Evolutionary conservation across 2,113 vertebrate species (phyloP).

Genomic region (Atherinomorus stipes): DNA sequence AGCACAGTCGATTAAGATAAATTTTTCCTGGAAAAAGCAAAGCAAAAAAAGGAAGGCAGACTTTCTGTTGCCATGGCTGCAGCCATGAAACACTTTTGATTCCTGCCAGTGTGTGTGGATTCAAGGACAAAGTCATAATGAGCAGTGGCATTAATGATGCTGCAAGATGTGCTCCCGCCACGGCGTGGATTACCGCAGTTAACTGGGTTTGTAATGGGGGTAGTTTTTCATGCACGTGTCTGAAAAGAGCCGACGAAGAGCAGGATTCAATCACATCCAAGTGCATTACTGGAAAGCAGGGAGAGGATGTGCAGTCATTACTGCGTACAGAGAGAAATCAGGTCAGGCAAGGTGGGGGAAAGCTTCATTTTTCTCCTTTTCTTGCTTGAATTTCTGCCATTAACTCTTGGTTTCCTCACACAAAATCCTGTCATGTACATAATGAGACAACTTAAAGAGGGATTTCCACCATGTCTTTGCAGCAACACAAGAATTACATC

Average conservation of each 20-base stretch:
- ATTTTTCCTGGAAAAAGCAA: conserved; percentile 39
- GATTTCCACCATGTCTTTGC: conserved; percentile 12
- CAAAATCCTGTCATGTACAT: conserved; percentile 4
- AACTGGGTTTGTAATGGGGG: conserved; percentile 48
- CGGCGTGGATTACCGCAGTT: conserved; percentile 34
- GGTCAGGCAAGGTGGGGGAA: conserved; percentile 25
- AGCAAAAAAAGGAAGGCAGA: conserved; percentile 9
- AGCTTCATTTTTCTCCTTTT: neutral
- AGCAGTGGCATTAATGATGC: conserved; percentile 67
- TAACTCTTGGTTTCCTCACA: neutral
- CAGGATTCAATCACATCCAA: conserved; percentile 45
- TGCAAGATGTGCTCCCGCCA: conserved; percentile 56
- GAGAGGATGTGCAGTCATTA: conserved; percentile 36
- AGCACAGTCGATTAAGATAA: conserved; percentile 9
- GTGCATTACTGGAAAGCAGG: conserved; percentile 27
- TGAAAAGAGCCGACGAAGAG: conserved; percentile 25
- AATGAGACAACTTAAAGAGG: conserved; percentile 10
- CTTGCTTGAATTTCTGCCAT: neutral
- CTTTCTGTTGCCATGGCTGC: conserved; percentile 56
- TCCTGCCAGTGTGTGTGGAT: conserved; percentile 41
- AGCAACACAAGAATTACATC: conserved; percentile 41
- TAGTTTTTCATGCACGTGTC: conserved; percentile 37
- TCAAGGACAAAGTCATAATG: conserved; percentile 55
- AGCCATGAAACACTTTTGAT: conserved; percentile 44
- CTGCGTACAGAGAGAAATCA: neutral